A percentile compares a stretch with the other conserved stretches of the same genome.
Evolutionary conservation across 2,113 vertebrate species (phyloP).

Genomic region (Sphyrna mokarran): DNA sequence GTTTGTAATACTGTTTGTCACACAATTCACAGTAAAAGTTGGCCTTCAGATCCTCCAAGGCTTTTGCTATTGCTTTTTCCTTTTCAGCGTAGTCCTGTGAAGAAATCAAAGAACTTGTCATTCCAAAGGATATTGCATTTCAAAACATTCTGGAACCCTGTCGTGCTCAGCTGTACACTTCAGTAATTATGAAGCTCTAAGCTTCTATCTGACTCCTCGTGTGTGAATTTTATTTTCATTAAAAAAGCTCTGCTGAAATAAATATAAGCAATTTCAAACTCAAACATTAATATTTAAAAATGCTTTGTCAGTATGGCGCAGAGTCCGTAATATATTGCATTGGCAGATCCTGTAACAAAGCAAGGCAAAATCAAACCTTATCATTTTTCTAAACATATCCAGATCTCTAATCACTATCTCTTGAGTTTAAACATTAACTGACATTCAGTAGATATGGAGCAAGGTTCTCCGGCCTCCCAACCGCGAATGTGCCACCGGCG

Average conservation of each 20-base stretch:
- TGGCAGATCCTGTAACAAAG: background rate
- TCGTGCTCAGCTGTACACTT: background rate
- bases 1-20: slow-evolving; percentile 92
- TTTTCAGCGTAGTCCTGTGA: slow-evolving; percentile 74
- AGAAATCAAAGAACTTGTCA: slow-evolving; percentile 37
- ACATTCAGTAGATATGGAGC: background rate
- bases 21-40: slow-evolving; percentile 94
- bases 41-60: slow-evolving; percentile 75
- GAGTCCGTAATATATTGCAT: background rate
- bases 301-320: background rate
- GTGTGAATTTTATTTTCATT: background rate
- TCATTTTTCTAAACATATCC: background rate
- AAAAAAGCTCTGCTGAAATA: background rate
- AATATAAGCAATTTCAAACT: slow-evolving; percentile 7
- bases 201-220: background rate
- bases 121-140: background rate
- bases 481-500: too few relatives aligned
- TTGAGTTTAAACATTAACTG: background rate
- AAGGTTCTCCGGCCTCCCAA: too few relatives aligned
- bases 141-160: background rate
- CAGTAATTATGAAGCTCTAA: background rate
- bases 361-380: background rate
- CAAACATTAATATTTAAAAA: background rate
- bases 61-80: slow-evolving; percentile 69
- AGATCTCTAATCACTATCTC: background rate